Evolutionary conservation across 2,113 vertebrate genomes (phyloP).

Genomic region (Pelodiscus sinensis): DNA sequence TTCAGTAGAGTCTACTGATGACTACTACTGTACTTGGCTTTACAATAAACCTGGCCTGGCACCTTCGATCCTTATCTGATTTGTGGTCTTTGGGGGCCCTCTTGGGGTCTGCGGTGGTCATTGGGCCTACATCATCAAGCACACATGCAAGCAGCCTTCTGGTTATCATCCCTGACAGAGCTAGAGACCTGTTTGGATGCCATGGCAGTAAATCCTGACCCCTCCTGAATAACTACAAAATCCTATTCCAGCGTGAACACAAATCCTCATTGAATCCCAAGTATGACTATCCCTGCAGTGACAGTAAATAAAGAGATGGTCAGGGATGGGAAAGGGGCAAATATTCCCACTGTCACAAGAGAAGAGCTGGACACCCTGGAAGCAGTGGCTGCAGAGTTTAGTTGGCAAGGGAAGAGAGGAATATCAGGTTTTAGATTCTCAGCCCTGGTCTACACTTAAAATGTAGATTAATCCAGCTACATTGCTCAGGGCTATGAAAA

Average conservation of each 20-base stretch:
- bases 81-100: too few relatives aligned
- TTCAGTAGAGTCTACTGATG: too few relatives aligned
- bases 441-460: background rate
- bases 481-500: background rate
- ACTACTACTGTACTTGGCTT: too few relatives aligned
- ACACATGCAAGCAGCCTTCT: too few relatives aligned
- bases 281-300: background rate
- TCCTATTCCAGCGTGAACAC: background rate
- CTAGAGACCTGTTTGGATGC: background rate
- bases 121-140: too few relatives aligned
- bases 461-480: background rate
- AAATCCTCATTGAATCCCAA: background rate
- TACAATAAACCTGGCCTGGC: too few relatives aligned
- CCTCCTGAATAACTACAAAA: background rate
- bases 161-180: too few relatives aligned
- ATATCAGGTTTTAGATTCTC: background rate
- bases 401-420: background rate
- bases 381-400: background rate
- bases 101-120: too few relatives aligned
- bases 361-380: background rate
- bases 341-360: background rate
- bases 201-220: too few relatives aligned
- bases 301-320: background rate
- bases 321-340: background rate
- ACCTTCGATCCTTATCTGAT: too few relatives aligned